phyloP scores from a whole-genome alignment of 2,888 invertebrate species.

The Arrhopalites spinosus region DNA sequence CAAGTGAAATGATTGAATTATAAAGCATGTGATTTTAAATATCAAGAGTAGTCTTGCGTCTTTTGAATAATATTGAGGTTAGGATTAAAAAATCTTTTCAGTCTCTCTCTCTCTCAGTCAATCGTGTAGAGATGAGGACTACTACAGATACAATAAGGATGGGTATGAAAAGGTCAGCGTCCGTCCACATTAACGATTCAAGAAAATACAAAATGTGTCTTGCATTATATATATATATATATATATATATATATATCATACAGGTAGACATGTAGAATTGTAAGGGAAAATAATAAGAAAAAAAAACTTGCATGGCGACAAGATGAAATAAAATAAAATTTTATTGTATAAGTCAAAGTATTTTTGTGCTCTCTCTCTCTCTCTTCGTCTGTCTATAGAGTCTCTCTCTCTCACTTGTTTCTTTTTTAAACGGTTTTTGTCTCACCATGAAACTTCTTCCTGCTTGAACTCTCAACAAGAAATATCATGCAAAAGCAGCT shows the following conservation, averaged over 20 bases:
- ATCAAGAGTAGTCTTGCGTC: neutral
- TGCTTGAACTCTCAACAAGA: too few relatives aligned
- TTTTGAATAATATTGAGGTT: neutral
- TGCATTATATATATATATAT: neutral
- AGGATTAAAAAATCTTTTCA: neutral
- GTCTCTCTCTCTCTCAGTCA: neutral
- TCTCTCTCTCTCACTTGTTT: neutral
- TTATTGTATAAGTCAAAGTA: slow-evolving; percentile 30
- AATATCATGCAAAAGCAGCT: too few relatives aligned
- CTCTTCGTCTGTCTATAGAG: neutral
- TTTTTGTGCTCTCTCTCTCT: slow-evolving; percentile 13
- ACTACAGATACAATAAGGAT: neutral
- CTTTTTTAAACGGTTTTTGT: too few relatives aligned
- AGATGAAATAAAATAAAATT: slow-evolving; percentile 34
- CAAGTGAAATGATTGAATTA: neutral
- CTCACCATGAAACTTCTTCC: too few relatives aligned
- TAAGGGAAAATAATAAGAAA: neutral
- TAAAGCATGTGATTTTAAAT: neutral
- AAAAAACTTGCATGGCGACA: slow-evolving; percentile 37
- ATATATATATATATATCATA: neutral
- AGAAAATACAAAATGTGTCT: neutral
- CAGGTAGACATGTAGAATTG: neutral
- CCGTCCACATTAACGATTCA: neutral
- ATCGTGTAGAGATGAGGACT: neutral
- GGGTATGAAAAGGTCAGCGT: slow-evolving; percentile 28